These are phyloP conservation scores for Heloderma charlesbogerti DNA, from an alignment of 2,113 vertebrate genomes.

Conservation along the genomic window DNA sequence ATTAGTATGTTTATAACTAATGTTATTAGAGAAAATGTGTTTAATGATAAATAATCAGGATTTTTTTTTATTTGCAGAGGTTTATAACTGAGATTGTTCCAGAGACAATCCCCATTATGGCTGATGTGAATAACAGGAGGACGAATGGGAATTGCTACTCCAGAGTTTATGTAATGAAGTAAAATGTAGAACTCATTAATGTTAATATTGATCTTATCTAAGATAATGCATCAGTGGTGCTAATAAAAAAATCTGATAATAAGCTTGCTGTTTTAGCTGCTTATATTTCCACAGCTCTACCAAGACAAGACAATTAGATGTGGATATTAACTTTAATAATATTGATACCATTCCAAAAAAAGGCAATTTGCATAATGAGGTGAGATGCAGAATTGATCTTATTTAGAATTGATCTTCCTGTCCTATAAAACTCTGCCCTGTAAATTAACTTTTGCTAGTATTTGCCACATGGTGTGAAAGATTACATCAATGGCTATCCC, in stretches of 20 bases:
- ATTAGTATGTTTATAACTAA: conserved; percentile 20
- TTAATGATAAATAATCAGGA: conserved; percentile 15
- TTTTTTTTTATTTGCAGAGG: conserved; percentile 10
- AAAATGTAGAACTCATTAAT: conserved; percentile 33
- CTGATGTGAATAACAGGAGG: conserved; percentile 18
- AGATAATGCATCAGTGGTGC: conserved; percentile 17
- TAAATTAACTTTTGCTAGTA: conserved; percentile 15
- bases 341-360: conserved; percentile 34
- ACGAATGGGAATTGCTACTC: conserved; percentile 1
- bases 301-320: conserved; percentile 28
- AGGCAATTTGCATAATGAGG: conserved; percentile 34
- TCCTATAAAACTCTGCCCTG: conserved; percentile 4
- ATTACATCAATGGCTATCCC: not conserved
- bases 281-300: conserved; percentile 13
- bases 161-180: conserved; percentile 18
- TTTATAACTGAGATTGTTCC: conserved; percentile 28
- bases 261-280: conserved; percentile 15
- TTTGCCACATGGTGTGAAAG: not conserved
- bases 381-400: conserved; percentile 31
- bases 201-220: conserved; percentile 26
- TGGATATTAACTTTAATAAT: conserved; percentile 35
- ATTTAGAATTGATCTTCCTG: conserved; percentile 20
- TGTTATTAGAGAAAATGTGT: conserved; percentile 18
- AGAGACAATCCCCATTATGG: conserved; percentile 16
- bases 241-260: conserved; percentile 11